Conservation (phyloP, 2,797 vertebrate genomes). For the Microcaecilia unicolor region DNA sequence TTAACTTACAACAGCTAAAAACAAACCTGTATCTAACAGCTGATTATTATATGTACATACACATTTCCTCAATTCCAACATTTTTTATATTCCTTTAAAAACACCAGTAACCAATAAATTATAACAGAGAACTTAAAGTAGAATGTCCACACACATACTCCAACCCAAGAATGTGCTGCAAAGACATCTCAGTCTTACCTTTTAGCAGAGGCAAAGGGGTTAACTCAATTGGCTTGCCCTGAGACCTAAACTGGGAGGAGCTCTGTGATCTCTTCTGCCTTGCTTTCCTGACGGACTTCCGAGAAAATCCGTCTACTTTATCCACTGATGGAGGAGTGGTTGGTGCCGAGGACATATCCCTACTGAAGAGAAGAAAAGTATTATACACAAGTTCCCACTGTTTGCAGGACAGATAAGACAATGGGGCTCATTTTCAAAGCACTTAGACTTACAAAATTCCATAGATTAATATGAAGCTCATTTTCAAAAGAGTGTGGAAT, state of each 20-base stretch:
- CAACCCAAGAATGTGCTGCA: constrained; percentile 6
- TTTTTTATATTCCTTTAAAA: too few relatives aligned
- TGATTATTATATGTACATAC: too few relatives aligned
- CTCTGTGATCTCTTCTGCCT: constrained; percentile 98
- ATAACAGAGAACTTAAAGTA: constrained; percentile 4
- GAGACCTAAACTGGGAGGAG: constrained; percentile 97
- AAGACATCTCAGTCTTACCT: constrained; percentile 65
- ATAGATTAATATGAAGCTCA: too few relatives aligned
- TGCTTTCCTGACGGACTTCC: constrained; percentile 99
- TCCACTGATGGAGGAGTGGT: constrained; percentile 98
- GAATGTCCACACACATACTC: constrained; percentile 3
- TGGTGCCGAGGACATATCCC: constrained; percentile 99
- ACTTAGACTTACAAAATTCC: too few relatives aligned
- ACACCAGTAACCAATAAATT: constrained; percentile 7
- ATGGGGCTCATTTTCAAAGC: too few relatives aligned
- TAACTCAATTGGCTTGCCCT: constrained; percentile 98
- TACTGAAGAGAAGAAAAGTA: constrained; percentile 53
- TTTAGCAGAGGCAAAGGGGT: constrained; percentile 94
- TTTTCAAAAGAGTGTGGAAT: too few relatives aligned
- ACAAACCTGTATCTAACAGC: too few relatives aligned
- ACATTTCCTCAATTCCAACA: too few relatives aligned
- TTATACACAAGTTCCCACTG: constrained; percentile 16
- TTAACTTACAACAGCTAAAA: too few relatives aligned
- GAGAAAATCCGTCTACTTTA: constrained; percentile 99
- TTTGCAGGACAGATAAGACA: neutral